These are phyloP conservation scores for Coptodon bakossiorum DNA, from an alignment of 2,113 vertebrate species.

Conservation along the genomic window DNA sequence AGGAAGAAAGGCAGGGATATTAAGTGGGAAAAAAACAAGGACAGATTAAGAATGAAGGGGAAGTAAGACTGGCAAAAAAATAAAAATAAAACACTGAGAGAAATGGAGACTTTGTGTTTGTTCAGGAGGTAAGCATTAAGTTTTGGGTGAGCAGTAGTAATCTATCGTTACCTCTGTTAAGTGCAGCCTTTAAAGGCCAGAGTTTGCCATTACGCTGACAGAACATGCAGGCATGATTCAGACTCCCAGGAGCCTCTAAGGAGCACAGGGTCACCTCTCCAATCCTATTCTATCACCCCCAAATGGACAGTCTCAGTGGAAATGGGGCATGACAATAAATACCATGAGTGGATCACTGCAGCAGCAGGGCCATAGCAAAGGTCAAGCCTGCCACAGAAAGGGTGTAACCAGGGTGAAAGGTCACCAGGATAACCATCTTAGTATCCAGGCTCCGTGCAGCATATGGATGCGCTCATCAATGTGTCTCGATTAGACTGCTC, in stretches of 20 bases:
- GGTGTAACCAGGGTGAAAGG: slow-evolving; percentile 41
- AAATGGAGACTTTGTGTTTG: neutral
- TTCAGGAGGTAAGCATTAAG: neutral
- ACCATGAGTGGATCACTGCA: slow-evolving; percentile 37
- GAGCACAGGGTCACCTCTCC: slow-evolving; percentile 35
- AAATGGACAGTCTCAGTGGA: slow-evolving; percentile 51
- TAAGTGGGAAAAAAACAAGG: neutral
- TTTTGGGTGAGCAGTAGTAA: neutral
- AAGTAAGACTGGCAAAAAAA: neutral
- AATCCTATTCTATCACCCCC: slow-evolving; percentile 49
- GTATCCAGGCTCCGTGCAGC: neutral
- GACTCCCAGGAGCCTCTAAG: slow-evolving; percentile 42
- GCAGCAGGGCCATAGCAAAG: slow-evolving; percentile 31
- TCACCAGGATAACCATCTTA: slow-evolving; percentile 27
- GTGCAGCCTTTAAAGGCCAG: slow-evolving; percentile 7
- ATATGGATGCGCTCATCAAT: slow-evolving; percentile 36
- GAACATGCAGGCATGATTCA: slow-evolving; percentile 28
- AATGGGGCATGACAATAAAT: slow-evolving; percentile 59
- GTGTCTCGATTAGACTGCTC: neutral
- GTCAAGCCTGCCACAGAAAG: slow-evolving; percentile 37
- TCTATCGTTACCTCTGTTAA: slow-evolving; percentile 9
- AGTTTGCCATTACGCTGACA: slow-evolving; percentile 39
- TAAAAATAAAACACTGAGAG: neutral
- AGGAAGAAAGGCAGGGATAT: neutral
- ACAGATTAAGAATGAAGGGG: neutral